Base-by-base conservation (phyloP, 1,140 invertebrate genomes). In the Daktulosphaira vitifoliae region DNA sequence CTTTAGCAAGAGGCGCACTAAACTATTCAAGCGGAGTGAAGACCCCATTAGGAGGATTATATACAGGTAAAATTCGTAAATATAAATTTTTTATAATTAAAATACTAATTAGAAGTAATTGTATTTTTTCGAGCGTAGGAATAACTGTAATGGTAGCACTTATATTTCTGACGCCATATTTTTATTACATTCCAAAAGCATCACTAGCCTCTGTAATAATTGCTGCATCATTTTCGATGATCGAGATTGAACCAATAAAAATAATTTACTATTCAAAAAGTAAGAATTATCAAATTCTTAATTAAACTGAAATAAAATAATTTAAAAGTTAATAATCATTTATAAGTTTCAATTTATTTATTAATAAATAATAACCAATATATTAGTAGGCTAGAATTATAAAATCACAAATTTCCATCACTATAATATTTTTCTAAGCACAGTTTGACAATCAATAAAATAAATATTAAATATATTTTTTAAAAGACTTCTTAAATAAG, bases 11-110 rank as follows among this genome's bases (percentile, higher is more conserved):
- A 69, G 91, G 90, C 69, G 92, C 92, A 29, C 89, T 97, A 1
- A 90, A 92, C 74, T 88, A 92, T 72, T 84, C 86, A 37, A 91
- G 88, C 71, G 92, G 92, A 11, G 92, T 92, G 0, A 81, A 84
- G 69, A 94, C 91, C 3, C 87, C 91, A 0, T 73, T 92, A 16
- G 89, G 87, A 52, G 90, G 91, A 6, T 72, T 95, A 25, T 87
- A 92, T 70, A 94, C 92, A 18, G 89, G 89, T 82, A 71, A 65
- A 44, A 15, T 37, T 37, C 6, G 13, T 7, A 37, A 37, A 37
- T 7, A 37, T n/a, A 44, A 22, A 13, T 33, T 5, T 33, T 48
- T 48, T 5, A 5, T 22, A 6, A 16, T n/a, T 11, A 33, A 6
- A 33, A 33, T 33, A 33, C 29, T 33, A 33, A 33, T 6, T 11